Percentiles rank a stretch among this genome's conserved stretches.
Conservation (phyloP, 2,888 invertebrate genomes). For the Silvanus unidentatus region DNA sequence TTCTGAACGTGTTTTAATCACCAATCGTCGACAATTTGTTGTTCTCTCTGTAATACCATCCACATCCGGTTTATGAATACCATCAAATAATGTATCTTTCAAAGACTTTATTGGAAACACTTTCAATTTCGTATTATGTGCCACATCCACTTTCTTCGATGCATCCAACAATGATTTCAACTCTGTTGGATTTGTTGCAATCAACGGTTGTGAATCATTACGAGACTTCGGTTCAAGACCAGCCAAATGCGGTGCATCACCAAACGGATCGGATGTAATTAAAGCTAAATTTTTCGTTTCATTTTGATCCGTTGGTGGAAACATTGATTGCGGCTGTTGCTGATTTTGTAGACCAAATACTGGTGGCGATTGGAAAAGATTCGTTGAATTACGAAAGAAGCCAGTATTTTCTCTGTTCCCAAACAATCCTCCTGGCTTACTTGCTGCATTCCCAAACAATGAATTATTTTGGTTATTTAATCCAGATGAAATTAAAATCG, state of each 20-base stretch:
- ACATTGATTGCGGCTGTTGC: slow-evolving; percentile 26
- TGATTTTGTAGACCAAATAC: slow-evolving; percentile 44
- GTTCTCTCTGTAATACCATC: neutral
- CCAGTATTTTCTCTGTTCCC: slow-evolving; percentile 40
- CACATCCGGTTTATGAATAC: slow-evolving; percentile 15
- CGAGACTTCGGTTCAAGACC: slow-evolving; percentile 33
- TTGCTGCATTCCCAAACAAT: slow-evolving; percentile 49
- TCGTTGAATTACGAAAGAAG: slow-evolving; percentile 19
- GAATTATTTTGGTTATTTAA: slow-evolving; percentile 27
- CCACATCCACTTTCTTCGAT: slow-evolving; percentile 31
- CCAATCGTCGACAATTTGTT: slow-evolving; percentile 24
- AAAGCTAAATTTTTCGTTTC: slow-evolving; percentile 24
- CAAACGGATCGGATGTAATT: slow-evolving; percentile 33
- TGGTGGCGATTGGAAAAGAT: slow-evolving; percentile 20
- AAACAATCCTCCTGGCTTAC: slow-evolving; percentile 51
- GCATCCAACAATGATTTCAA: slow-evolving; percentile 35
- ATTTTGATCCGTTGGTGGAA: slow-evolving; percentile 24
- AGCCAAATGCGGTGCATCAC: slow-evolving; percentile 33
- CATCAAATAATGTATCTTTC: slow-evolving; percentile 69
- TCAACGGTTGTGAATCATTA: slow-evolving; percentile 15
- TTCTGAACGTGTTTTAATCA: slow-evolving; percentile 18
- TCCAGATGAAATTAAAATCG: slow-evolving; percentile 16
- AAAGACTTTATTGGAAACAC: slow-evolving; percentile 29
- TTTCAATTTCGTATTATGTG: slow-evolving; percentile 28
- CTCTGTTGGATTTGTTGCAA: slow-evolving; percentile 38